phyloP scores from a whole-genome alignment of 2,113 vertebrate genomes.

The Centropus unirufus region DNA sequence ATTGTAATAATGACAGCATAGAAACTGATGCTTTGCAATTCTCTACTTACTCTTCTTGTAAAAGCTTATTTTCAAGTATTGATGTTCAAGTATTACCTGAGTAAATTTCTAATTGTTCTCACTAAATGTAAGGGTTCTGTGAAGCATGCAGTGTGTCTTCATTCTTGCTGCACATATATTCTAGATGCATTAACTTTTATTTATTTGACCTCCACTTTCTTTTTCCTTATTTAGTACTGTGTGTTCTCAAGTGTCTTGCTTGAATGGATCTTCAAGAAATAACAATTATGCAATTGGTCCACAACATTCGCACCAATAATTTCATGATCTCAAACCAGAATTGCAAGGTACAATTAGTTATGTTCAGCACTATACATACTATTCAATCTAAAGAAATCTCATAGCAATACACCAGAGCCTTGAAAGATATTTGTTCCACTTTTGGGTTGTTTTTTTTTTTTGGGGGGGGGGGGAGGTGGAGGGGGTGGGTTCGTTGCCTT shows the following conservation, averaged over 20 bases:
- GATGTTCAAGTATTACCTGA: not conserved
- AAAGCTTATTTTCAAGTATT: not conserved
- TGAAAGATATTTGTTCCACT: not conserved
- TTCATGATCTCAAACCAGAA: not conserved
- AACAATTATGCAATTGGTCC: not conserved
- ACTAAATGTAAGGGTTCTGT: not conserved
- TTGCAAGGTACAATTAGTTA: not conserved
- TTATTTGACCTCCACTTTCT: not conserved
- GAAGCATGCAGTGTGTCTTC: not conserved
- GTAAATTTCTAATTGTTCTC: not conserved
- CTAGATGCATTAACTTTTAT: not conserved
- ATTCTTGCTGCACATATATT: not conserved
- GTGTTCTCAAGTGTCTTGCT: not conserved
- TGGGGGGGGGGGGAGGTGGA: no score
- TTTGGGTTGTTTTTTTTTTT: not conserved
- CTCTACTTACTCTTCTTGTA: not conserved
- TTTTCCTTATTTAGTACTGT: not conserved
- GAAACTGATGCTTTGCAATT: not conserved
- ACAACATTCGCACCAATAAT: not conserved
- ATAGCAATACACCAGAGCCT: not conserved
- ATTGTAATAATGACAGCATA: not conserved
- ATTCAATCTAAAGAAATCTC: not conserved
- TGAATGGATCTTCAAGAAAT: not conserved
- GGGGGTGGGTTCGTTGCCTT: no score
- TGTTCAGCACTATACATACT: accelerated